phyloP scores from a whole-genome alignment of 2,797 vertebrate species.

The Sparus aurata region DNA sequence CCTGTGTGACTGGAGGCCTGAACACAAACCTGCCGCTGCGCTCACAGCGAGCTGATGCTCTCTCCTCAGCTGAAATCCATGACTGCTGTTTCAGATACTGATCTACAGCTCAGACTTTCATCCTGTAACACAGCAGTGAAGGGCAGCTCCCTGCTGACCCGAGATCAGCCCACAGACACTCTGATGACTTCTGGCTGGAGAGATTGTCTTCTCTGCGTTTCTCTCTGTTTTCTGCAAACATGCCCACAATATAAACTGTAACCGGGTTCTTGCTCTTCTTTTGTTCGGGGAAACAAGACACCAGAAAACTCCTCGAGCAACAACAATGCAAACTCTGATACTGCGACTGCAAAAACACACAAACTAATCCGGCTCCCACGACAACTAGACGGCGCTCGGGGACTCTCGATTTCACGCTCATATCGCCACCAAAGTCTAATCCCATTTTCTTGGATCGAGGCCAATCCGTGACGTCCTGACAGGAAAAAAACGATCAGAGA shows the following conservation, averaged over 20 bases:
- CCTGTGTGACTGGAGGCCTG: neutral
- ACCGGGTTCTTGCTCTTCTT: neutral
- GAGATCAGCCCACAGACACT: slow-evolving; percentile 42
- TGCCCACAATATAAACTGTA: slow-evolving; percentile 5
- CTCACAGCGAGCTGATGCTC: slow-evolving; percentile 6
- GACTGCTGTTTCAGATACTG: slow-evolving; percentile 22
- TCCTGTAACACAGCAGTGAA: slow-evolving; percentile 25
- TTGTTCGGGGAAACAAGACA: slow-evolving; percentile 12
- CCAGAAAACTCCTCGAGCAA: neutral
- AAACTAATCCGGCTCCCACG: slow-evolving; percentile 14
- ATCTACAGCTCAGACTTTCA: slow-evolving; percentile 36
- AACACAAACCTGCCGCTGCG: neutral
- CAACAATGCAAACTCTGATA: neutral
- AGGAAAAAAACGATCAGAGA: neutral
- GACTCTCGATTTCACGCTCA: slow-evolving; percentile 14
- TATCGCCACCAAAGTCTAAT: slow-evolving; percentile 11
- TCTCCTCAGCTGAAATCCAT: slow-evolving; percentile 22
- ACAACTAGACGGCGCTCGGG: neutral
- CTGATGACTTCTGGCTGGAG: slow-evolving; percentile 4
- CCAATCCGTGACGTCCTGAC: neutral
- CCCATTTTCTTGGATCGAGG: neutral
- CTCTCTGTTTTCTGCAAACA: slow-evolving; percentile 1
- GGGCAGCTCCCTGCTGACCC: slow-evolving; percentile 32
- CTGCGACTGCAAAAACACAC: slow-evolving; percentile 1
- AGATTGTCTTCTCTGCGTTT: slow-evolving; percentile 13